Evolutionary conservation across 2,888 invertebrate species (phyloP).

Genomic region (Colletes collaris): DNA sequence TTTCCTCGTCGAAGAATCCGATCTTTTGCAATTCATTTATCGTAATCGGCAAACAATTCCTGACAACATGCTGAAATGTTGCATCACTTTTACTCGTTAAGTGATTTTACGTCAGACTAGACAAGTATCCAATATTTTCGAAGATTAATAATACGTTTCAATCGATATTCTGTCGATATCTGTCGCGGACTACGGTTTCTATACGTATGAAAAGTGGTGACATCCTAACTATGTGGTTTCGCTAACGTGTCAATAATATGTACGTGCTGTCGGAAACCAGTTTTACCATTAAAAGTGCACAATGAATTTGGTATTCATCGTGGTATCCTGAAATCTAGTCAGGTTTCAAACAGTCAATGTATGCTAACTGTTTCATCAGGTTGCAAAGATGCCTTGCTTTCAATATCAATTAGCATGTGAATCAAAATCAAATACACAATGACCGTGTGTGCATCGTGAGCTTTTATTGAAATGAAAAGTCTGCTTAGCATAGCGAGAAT

Average conservation of each 20-base stretch:
- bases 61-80: not conserved
- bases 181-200: too few species aligned
- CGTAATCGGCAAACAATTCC: not conserved
- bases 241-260: not conserved
- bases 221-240: not conserved
- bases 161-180: too few species aligned
- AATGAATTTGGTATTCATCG: not conserved
- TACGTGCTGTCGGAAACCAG: too few species aligned
- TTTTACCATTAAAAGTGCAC: not conserved
- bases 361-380: conserved; percentile 4
- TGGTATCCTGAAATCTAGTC: not conserved
- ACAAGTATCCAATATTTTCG: not conserved
- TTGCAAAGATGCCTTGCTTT: conserved; percentile 2
- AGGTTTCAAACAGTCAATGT: not conserved
- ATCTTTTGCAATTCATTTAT: not conserved
- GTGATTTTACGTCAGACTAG: not conserved
- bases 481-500: too few species aligned
- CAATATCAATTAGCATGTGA: conserved; percentile 30
- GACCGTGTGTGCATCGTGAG: not conserved
- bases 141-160: too few species aligned
- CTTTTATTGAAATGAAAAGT: too few species aligned
- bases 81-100: conserved; percentile 1
- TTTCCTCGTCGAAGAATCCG: not conserved
- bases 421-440: conserved; percentile 8
- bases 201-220: too few species aligned